Conservation (phyloP, 1,140 invertebrate species). For the Coptotermes formosanus region DNA sequence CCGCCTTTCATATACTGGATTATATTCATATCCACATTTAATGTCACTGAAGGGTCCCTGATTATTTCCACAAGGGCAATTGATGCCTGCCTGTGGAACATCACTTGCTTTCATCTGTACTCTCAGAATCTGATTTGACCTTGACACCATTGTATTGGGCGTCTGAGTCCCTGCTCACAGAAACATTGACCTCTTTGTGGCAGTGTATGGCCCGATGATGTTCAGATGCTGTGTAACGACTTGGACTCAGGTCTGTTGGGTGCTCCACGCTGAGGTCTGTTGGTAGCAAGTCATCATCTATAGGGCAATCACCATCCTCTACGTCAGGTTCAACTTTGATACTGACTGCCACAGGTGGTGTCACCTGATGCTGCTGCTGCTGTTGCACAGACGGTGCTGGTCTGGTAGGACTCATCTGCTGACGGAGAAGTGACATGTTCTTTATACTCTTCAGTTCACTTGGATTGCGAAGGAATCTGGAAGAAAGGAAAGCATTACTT, state of each 20-base stretch:
- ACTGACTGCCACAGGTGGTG: slow-evolving; percentile 24
- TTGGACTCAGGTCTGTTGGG: slow-evolving; percentile 31
- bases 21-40: background rate
- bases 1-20: background rate
- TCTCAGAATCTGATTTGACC: background rate
- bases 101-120: background rate
- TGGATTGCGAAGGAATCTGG: slow-evolving; percentile 82
- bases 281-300: slow-evolving; percentile 42
- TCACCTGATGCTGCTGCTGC: slow-evolving; percentile 27
- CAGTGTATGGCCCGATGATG: background rate
- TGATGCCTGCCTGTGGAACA: background rate
- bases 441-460: slow-evolving; percentile 90
- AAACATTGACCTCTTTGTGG: background rate
- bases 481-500: slow-evolving; percentile 43
- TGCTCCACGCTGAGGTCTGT: slow-evolving; percentile 45
- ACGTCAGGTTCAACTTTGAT: slow-evolving; percentile 35
- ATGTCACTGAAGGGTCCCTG: background rate
- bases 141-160: background rate
- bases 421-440: slow-evolving; percentile 84
- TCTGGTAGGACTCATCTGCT: slow-evolving; percentile 72
- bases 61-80: too few species aligned
- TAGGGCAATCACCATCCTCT: slow-evolving; percentile 26
- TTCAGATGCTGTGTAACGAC: background rate
- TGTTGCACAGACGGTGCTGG: slow-evolving; percentile 31
- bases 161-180: background rate